Conservation (phyloP, 2,113 vertebrate species). For the Microcebus tavaratra region DNA sequence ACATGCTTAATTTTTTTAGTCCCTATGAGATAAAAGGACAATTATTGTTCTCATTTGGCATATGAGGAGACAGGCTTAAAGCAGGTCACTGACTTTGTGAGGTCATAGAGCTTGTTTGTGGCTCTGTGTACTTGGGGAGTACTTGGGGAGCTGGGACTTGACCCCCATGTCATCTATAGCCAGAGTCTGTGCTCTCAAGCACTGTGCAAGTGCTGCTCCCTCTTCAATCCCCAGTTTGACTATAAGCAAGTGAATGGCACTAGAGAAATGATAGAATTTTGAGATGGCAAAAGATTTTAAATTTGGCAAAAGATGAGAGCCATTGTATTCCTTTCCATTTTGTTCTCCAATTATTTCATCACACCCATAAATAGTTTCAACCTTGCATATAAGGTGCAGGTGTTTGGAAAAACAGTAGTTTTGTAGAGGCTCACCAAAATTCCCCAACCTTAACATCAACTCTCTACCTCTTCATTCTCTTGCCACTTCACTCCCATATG, state of each 20-base stretch:
- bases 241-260: neutral
- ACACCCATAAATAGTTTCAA: neutral
- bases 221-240: neutral
- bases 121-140: neutral
- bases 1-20: neutral
- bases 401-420: neutral
- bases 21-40: neutral
- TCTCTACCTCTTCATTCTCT: neutral
- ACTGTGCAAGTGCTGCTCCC: neutral
- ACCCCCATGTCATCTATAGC: neutral
- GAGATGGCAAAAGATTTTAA: slow-evolving; percentile 35
- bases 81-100: neutral
- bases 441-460: neutral
- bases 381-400: neutral
- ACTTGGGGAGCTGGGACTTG: neutral
- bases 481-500: neutral
- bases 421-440: neutral
- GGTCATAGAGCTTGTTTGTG: neutral
- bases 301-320: slow-evolving; percentile 9
- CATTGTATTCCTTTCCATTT: neutral
- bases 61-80: neutral
- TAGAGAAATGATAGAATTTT: slow-evolving; percentile 15
- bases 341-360: neutral
- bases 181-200: neutral
- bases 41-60: neutral